Percentiles rank a stretch among this genome's conserved stretches.
Evolutionary conservation across 1,140 invertebrate species (phyloP).

Genomic region (Drosophila equinoxialis): DNA sequence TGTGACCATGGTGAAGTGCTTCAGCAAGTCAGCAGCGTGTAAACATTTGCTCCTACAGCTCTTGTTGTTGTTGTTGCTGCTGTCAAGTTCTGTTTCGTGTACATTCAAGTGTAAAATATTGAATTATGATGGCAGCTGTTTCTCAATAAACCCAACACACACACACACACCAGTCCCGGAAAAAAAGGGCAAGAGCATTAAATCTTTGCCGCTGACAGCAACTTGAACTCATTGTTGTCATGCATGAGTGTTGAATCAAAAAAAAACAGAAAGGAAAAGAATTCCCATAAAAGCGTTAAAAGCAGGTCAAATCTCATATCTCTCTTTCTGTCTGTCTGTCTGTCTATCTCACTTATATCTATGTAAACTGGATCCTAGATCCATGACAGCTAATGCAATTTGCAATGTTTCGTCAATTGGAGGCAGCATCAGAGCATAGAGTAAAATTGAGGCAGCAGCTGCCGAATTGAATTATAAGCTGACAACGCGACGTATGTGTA

Average conservation of each 20-base stretch:
- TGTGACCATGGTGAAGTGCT: slow-evolving; percentile 57
- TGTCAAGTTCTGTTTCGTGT: slow-evolving; percentile 74
- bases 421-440: slow-evolving; percentile 29
- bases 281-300: slow-evolving; percentile 22
- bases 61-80: slow-evolving; percentile 27
- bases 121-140: slow-evolving; percentile 80
- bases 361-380: slow-evolving; percentile 34
- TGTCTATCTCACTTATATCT: slow-evolving; percentile 40
- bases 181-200: slow-evolving; percentile 60
- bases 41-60: slow-evolving; percentile 73
- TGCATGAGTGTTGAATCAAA: slow-evolving; percentile 54
- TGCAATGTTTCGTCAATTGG: slow-evolving; percentile 49
- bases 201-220: slow-evolving; percentile 71
- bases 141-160: slow-evolving; percentile 60
- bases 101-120: slow-evolving; percentile 80
- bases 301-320: slow-evolving; percentile 44
- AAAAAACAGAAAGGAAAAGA: slow-evolving; percentile 9
- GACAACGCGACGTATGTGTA: slow-evolving; percentile 70
- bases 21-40: slow-evolving; percentile 65
- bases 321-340: neutral
- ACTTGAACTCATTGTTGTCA: slow-evolving; percentile 76
- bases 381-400: slow-evolving; percentile 70
- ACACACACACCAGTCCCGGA: neutral
- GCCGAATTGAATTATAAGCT: slow-evolving; percentile 75
- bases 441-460: slow-evolving; percentile 27